Conservation (phyloP, 2,797 vertebrate genomes). For the Danionella dracula region DNA sequence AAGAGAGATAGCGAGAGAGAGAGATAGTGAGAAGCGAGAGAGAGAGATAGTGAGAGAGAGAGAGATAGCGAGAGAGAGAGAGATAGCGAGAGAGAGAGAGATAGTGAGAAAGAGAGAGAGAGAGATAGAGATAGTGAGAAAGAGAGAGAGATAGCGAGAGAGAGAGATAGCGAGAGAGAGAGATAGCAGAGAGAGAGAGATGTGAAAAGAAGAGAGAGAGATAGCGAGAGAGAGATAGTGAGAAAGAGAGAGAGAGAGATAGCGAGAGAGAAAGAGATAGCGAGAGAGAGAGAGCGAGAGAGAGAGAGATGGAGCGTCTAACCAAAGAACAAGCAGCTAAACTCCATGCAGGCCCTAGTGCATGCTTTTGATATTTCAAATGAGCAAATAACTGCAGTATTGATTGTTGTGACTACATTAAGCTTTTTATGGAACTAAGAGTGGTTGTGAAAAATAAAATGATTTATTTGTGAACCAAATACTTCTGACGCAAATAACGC, state of each 20-base stretch:
- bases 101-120: too few relatives aligned
- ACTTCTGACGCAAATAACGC: neutral
- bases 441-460: neutral
- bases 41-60: too few relatives aligned
- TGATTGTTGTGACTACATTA: constrained; percentile 27
- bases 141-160: too few relatives aligned
- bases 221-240: neutral
- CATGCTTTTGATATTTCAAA: constrained; percentile 35
- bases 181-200: too few relatives aligned
- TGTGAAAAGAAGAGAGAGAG: constrained; percentile 1
- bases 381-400: constrained; percentile 25
- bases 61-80: too few relatives aligned
- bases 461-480: neutral
- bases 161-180: too few relatives aligned
- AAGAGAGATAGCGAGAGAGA: too few relatives aligned
- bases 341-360: constrained; percentile 33
- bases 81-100: too few relatives aligned
- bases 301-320: neutral
- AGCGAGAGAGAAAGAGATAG: constrained; percentile 2
- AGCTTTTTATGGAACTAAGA: constrained; percentile 20
- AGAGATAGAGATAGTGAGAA: too few relatives aligned
- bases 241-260: constrained; percentile 6
- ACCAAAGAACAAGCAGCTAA: constrained; percentile 20
- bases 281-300: neutral
- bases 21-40: too few relatives aligned